A percentile compares a stretch with the other conserved stretches of the same genome.
Conservation (phyloP, 2,797 vertebrate genomes). For the Novumbra hubbsi region DNA sequence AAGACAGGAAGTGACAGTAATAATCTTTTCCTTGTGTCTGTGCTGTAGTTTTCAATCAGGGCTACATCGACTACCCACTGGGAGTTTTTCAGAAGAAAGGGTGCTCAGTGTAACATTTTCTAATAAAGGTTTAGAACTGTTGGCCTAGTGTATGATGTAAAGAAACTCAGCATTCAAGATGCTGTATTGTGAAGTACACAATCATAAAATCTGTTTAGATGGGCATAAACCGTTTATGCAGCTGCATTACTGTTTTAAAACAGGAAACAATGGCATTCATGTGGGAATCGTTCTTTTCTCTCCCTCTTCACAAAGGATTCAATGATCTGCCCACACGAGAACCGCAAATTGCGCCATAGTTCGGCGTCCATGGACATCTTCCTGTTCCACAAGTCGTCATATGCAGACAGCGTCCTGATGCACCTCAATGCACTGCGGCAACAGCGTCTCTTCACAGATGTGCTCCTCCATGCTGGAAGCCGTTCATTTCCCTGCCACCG, state of each 20-base stretch:
- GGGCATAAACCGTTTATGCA: neutral
- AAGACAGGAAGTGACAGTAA: neutral
- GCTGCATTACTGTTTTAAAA: neutral
- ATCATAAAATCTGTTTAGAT: neutral
- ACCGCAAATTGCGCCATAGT: slow-evolving; percentile 85
- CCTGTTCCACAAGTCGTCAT: slow-evolving; percentile 88
- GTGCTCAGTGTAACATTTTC: neutral
- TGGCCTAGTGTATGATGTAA: neutral
- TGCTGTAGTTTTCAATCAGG: neutral
- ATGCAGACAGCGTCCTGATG: slow-evolving; percentile 86
- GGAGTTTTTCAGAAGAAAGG: neutral
- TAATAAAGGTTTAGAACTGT: neutral
- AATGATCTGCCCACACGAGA: slow-evolving; percentile 86
- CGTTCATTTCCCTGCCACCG: slow-evolving; percentile 87
- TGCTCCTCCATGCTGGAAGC: slow-evolving; percentile 83
- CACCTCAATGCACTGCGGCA: slow-evolving; percentile 84
- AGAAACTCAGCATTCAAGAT: neutral
- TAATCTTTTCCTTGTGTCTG: neutral
- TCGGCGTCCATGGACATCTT: slow-evolving; percentile 88
- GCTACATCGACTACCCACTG: neutral
- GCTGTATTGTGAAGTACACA: neutral
- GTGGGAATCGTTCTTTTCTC: neutral
- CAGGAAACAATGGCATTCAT: neutral
- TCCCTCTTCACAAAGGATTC: slow-evolving; percentile 64
- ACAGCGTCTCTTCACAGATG: slow-evolving; percentile 86